Evolutionary conservation across 2,888 invertebrate species (phyloP), one percentile per base, ranked within the genome.

Genomic region (Cheiracanthium punctorium): DNA sequence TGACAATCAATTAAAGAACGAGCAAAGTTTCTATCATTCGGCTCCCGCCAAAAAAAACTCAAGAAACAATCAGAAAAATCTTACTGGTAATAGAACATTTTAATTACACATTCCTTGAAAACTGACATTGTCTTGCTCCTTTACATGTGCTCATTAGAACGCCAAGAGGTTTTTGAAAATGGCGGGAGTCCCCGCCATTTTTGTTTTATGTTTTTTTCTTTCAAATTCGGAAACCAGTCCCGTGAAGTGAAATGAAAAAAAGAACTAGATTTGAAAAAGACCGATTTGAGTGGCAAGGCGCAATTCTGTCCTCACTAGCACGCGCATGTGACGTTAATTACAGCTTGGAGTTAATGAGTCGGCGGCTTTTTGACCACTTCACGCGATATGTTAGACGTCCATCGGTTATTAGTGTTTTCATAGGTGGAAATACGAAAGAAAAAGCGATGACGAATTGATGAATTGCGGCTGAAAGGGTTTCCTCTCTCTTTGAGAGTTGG

Each of bases 301-400:
- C 52, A 69, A 52, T 70, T 43, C 74, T 81, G 69, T 82, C 71
- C 71, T 76, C 82, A 82, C 75, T 70, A 76, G 71, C 82, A 82
- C 82, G 82, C 76, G 76, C 71, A 64, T 30, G 41, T 82, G 82
- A 82, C 82, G 75, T 76, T 82, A 82, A 82, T 82, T 82, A 76
- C 29, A 75, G 76, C 41, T 37, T 82, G 65, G n/a, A 41, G 20
- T 58, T 75, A 76, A 82, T 82, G 75, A 70, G 82, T 75, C 76
- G 32, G 65, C 30, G 64, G 10, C 64, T 32, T 52, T 43, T 32
- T 74, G 37, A 37, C 33, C 30, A 4, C 33, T 17, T 74, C 82
- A 64, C 76, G 71, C 58, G 43, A 75, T 20, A 58, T 24, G 41
- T n/a, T 32, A 33, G 64, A 30, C 65, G 75, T 28, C 58, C 29